Evolutionary conservation across 2,797 vertebrate species (phyloP), one percentile per base, ranked within the genome.

Genomic region (Poecilia wingei): DNA sequence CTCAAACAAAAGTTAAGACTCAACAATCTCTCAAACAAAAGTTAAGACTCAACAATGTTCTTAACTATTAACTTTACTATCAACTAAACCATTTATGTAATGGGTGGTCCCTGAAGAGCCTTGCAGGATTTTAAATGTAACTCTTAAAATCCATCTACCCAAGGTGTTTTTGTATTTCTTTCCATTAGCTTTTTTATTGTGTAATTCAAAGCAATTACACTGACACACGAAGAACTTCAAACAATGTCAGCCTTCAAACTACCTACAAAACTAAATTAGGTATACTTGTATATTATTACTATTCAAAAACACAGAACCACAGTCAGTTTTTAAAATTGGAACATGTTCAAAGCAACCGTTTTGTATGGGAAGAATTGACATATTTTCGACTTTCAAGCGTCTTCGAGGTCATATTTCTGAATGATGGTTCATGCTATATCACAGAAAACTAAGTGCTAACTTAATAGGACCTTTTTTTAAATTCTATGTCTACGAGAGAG

Each of bases 401-500:
- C 41, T 28, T 28, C 18, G 4, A 0, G 43, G 3, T 4, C 53
- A n/a, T 41, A 43, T 41, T 66, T 47, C 22, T 0, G 18, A 43
- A 45, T 4, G 1, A 43, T 2, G 1, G 8, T 36, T 12, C 72
- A 76, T 1, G 1, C 0, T 14, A 25, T 39, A 46, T n/a, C 1
- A 22, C 13, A 47, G 9, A 47, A 77, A 36, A 61, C 8, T 68
- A 43, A 66, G 78, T 25, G 72, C 8, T 73, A 39, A 59, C 9
- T 36, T 47, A 74, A 53, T 13, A 81, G 46, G 71, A 82, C n/a
- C 69, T 70, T 75, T 10, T 74, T 84, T 86, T 91, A 84, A 78
- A 89, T 84, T 83, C 68, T 79, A 47, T 79, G 28, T 75, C 78
- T 81, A 83, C 69, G 74, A 82, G 74, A 88, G 72, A 89, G 84